phyloP scores from a whole-genome alignment of 2,888 invertebrate genomes.

The Leptopilina drosophilae region DNA sequence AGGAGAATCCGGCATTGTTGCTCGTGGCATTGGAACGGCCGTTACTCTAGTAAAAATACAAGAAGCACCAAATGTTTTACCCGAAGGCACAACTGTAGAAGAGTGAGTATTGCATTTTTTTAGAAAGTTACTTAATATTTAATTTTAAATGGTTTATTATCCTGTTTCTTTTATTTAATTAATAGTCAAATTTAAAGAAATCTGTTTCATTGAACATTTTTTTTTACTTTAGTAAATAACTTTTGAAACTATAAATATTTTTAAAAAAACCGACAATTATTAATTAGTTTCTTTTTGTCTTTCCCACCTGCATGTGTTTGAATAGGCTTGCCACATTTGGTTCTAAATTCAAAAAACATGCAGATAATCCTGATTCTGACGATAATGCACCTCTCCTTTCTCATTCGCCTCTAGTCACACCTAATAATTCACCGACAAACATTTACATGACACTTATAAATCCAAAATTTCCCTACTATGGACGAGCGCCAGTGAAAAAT shows the following conservation, averaged over 20 bases:
- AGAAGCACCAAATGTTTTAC: conserved; percentile 74
- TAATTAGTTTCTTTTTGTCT: conserved; percentile 60
- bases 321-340: conserved; percentile 66
- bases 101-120: conserved; percentile 79
- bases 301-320: conserved; percentile 65
- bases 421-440: conserved; percentile 51
- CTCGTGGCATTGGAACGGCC: conserved; percentile 95
- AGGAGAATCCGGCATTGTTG: conserved; percentile 97
- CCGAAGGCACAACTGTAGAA: conserved; percentile 78
- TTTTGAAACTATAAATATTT: neutral
- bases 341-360: conserved; percentile 65
- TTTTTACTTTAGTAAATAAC: conserved; percentile 34
- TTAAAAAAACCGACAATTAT: conserved; percentile 35
- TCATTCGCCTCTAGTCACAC: conserved; percentile 56
- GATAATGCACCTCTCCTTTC: conserved; percentile 65
- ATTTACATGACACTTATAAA: conserved; percentile 52
- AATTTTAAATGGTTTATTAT: too few species aligned
- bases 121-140: conserved; percentile 54
- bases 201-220: neutral
- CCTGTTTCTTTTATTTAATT: conserved; percentile 39
- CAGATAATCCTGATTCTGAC: conserved; percentile 67
- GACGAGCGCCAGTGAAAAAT: conserved; percentile 52
- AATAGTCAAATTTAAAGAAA: neutral
- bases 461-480: conserved; percentile 61
- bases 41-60: conserved; percentile 84